Conservation (phyloP, 2,113 vertebrate genomes). For the Porphyrio hochstetteri region DNA sequence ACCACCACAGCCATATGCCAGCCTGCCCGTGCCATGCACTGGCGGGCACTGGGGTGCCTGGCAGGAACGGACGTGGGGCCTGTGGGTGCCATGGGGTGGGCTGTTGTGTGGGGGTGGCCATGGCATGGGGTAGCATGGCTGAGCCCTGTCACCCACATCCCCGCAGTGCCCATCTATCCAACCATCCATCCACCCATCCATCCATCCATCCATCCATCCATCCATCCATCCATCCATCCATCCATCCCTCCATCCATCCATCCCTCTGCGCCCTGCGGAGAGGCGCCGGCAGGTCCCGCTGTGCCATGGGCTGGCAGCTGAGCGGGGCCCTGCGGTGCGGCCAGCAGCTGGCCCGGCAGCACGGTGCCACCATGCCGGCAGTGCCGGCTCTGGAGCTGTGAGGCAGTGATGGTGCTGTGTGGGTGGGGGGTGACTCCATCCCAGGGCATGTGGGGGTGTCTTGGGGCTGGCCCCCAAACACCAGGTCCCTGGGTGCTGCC, state of each 20-base stretch:
- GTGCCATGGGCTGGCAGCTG: neutral
- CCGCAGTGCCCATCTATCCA: neutral
- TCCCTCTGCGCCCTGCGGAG: neutral
- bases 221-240: no score
- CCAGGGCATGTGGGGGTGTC: fast-evolving
- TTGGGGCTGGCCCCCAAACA: fast-evolving
- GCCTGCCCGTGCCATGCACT: neutral
- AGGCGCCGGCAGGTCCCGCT: neutral
- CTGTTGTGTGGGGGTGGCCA: fast-evolving
- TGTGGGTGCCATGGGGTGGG: no score
- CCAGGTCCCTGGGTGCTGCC: neutral
- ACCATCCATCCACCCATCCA: no score
- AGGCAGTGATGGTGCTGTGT: fast-evolving
- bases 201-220: no score
- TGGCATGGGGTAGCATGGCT: fast-evolving
- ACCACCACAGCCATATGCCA: constrained; percentile 78
- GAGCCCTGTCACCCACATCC: fast-evolving
- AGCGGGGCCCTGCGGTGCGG: neutral
- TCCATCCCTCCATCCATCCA: no score
- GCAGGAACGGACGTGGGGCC: fast-evolving
- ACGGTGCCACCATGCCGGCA: neutral
- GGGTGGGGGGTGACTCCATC: no score
- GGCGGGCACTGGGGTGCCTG: neutral
- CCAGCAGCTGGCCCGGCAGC: neutral
- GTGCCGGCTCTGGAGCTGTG: neutral